Evolutionary conservation across 1,140 invertebrate species (phyloP).

Genomic region (Brachionus sp.): DNA sequence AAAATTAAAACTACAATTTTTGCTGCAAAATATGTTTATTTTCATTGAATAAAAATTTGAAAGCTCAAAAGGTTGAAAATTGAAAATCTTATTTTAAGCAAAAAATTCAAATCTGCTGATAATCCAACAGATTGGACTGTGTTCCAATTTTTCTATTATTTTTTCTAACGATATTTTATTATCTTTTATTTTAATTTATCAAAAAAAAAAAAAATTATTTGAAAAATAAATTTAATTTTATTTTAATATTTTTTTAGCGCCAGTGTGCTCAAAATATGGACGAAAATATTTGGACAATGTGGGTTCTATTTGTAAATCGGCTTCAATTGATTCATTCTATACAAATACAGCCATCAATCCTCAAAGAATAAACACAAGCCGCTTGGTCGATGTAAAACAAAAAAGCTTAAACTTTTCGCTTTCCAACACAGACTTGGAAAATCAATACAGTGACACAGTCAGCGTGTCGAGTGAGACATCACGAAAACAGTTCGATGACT

Average conservation of each 20-base stretch:
- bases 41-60: too few relatives aligned
- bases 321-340: slow-evolving; percentile 39
- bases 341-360: neutral
- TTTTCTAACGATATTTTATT: too few relatives aligned
- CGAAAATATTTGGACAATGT: slow-evolving; percentile 37
- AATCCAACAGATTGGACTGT: too few relatives aligned
- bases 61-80: too few relatives aligned
- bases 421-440: slow-evolving; percentile 32
- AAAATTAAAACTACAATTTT: too few relatives aligned
- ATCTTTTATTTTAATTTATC: too few relatives aligned
- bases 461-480: neutral
- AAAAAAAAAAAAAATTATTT: too few relatives aligned
- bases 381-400: neutral
- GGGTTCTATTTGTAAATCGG: neutral
- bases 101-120: too few relatives aligned
- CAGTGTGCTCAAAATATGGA: slow-evolving; percentile 36
- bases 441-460: neutral
- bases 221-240: too few relatives aligned
- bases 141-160: too few relatives aligned
- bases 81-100: too few relatives aligned
- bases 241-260: neutral
- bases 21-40: too few relatives aligned
- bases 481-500: slow-evolving; percentile 23
- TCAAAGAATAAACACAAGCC: neutral
- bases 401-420: slow-evolving; percentile 39